A percentile compares a stretch with the other conserved stretches of the same genome.
Evolutionary conservation across 2,888 invertebrate genomes (phyloP).

Genomic region (Diachrysia chrysitis): DNA sequence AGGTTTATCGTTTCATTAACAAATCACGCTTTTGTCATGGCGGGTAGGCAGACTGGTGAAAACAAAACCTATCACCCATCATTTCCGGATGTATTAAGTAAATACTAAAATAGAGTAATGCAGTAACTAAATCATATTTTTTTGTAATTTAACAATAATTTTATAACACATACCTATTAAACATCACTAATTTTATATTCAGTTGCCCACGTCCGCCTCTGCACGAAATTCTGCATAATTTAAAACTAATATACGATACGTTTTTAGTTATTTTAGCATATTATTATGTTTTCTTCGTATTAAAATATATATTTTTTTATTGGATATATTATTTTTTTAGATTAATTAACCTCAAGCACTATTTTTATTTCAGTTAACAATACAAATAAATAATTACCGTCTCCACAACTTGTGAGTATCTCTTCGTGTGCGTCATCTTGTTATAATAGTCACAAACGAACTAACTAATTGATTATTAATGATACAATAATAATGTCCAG

Average conservation of each 20-base stretch:
- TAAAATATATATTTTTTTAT: no score
- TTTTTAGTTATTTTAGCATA: not conserved
- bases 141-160: not conserved
- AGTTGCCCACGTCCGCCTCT: not conserved
- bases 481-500: constrained; percentile 17
- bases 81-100: no score
- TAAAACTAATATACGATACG: not conserved
- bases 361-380: no score
- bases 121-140: not conserved
- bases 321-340: no score
- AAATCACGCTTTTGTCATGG: not conserved
- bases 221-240: not conserved
- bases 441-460: constrained; percentile 18
- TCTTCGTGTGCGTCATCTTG: constrained; percentile 75
- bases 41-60: not conserved
- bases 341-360: no score
- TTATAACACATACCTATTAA: not conserved
- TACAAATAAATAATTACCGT: constrained; percentile 65
- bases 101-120: no score
- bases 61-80: no score
- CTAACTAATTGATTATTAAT: constrained; percentile 12
- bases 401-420: constrained; percentile 70
- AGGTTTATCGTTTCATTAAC: no score
- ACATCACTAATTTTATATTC: not conserved
- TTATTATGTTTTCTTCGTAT: no score